Conservation (phyloP, 1,140 invertebrate species). For the Calliopsis andreniformis region DNA sequence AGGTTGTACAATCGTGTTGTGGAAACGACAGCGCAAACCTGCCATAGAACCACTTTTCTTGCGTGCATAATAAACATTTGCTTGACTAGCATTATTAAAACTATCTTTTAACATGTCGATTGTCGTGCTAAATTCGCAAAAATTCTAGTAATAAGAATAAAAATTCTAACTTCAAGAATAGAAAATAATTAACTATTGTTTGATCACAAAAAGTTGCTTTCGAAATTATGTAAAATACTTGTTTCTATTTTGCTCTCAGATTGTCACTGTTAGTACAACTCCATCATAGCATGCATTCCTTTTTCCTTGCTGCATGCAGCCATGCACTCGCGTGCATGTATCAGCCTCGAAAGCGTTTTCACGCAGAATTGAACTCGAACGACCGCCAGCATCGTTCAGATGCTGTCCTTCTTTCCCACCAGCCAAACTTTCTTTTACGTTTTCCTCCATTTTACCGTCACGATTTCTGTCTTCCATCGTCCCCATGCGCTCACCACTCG, state of each 20-base stretch:
- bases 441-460: constrained; percentile 1
- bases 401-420: constrained; percentile 27
- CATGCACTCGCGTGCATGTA: too few relatives aligned
- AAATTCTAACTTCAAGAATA: too few relatives aligned
- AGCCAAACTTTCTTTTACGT: neutral
- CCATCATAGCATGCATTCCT: neutral
- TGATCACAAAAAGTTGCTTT: too few relatives aligned
- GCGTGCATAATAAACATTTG: neutral
- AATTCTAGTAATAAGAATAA: too few relatives aligned
- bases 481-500: constrained; percentile 19
- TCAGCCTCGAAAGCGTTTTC: constrained; percentile 63
- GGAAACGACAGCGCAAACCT: neutral
- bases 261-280: neutral
- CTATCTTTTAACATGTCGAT: too few relatives aligned
- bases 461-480: neutral
- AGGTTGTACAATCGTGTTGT: neutral
- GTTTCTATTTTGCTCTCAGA: neutral
- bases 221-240: too few relatives aligned
- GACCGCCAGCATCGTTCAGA: constrained; percentile 35
- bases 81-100: neutral
- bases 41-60: neutral
- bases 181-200: too few relatives aligned
- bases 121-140: too few relatives aligned
- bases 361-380: constrained; percentile 65
- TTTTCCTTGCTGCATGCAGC: constrained; percentile 12